Evolutionary conservation across 2,888 invertebrate species (phyloP), one percentile per base, ranked within the genome.

Genomic region (Mythimna lalbum): DNA sequence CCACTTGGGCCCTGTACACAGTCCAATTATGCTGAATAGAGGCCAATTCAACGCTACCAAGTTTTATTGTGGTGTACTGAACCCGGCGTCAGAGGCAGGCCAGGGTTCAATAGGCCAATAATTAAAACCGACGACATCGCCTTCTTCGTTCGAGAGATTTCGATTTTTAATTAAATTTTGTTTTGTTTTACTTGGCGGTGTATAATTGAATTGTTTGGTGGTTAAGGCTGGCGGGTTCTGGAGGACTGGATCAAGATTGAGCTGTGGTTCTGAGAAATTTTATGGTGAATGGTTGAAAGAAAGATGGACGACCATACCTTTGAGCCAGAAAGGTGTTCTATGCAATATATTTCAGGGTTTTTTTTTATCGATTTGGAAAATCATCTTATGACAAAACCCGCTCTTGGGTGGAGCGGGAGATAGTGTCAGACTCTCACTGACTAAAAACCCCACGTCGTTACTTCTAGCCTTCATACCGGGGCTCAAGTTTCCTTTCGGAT

Each of bases 1-100:
- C 81, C 81, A 85, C 87, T 90, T 85, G 85, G 87, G 87, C 88
- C 64, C 76, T 55, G 83, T 90, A 93, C 91, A 89, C 91, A 89
- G 90, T 92, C 93, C 95, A 95, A 95, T 95, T 95, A 94, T 94
- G 91, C 86, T 91, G 86, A 93, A 94, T 93, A 90, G 90, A 90
- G 92, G 92, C 94, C 94, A 87, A 95, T 94, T 92, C 90, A 90
- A 87, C 89, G 91, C 91, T 83, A 90, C 90, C 90, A 93, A 93
- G 93, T 93, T 93, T 92, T 92, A 94, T 94, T 94, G 93, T 91
- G 82, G 87, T 87, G 73, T 82, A 88, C 87, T 85, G 88, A 87
- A 87, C 88, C 90, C 90, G 85, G 91, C 94, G 95, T 94, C 95
- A 94, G 84, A 84, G 89, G 82, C 95, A 94, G 94, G 89, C 91